Evolutionary conservation across 1,140 invertebrate genomes (phyloP), one percentile per base, ranked within the genome.

Genomic region (Micrasema longulum): DNA sequence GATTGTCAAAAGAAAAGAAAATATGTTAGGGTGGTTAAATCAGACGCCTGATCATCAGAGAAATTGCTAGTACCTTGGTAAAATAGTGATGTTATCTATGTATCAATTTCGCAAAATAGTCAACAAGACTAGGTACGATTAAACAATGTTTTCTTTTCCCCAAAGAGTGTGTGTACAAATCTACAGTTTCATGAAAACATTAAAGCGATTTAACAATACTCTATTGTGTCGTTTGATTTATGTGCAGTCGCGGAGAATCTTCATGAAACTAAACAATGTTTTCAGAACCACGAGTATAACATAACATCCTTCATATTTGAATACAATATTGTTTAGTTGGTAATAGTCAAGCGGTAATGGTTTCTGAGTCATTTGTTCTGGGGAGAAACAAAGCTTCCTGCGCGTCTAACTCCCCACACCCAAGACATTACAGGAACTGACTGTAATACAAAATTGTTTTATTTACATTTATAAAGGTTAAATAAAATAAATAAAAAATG

Each of bases 291-390:
- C n/a, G 20, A 48, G 18, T 18, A 22, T 22, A 31, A 22, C 26
- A 22, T 26, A 18, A 26, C 50, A 26, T 53, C 50, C 12, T 53
- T 53, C 50, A 53, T 53, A 53, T 53, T 53, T 53, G 50, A 53
- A 53, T 31, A 22, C 23, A 53, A n/a, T 53, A 53, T 53, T 53
- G 50, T 53, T 53, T 53, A 26, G 50, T 14, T 16, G 50, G 50
- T 53, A 53, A 53, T 53, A 53, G 50, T 53, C 10, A 23, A 53
- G 26, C 50, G 23, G 50, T 53, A 53, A 53, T 53, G 50, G 50
- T 53, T 53, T 53, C 23, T n/a, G 20, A 12, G 50, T 26, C 50
- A 53, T 53, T 53, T 53, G 50, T 53, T 53, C 50, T 11, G 41
- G 11, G 11, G 20, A 12, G 50, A 53, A 26, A 53, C 50, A 53